These are phyloP conservation scores for Stomatorhinus walkeri DNA, from an alignment of 2,797 vertebrate species.

Conservation along the genomic window DNA sequence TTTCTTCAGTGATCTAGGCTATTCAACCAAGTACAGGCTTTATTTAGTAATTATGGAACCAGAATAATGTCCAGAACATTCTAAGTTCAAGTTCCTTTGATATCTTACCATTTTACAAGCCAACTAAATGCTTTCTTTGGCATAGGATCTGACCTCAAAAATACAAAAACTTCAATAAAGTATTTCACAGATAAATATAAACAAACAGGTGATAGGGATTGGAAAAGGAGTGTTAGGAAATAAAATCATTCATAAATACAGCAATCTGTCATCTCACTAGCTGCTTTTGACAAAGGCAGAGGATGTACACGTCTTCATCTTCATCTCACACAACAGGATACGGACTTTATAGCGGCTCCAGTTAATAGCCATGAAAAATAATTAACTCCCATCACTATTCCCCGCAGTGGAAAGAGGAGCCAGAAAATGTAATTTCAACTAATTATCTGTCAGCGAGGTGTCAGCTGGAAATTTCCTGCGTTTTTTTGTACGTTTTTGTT, in stretches of 20 bases:
- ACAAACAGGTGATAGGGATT: not conserved
- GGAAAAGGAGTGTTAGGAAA: not conserved
- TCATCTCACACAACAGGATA: conserved; percentile 44
- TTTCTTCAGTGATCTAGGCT: not conserved
- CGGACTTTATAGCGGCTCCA: conserved; percentile 50
- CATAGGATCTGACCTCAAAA: not conserved
- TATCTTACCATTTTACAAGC: not conserved
- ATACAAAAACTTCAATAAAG: not conserved
- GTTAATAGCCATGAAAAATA: conserved; percentile 54
- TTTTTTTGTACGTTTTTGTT: conserved; percentile 22
- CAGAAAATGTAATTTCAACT: conserved; percentile 59
- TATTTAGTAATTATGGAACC: not conserved
- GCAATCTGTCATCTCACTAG: not conserved
- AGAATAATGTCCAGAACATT: not conserved
- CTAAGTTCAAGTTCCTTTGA: not conserved
- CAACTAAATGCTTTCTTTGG: not conserved
- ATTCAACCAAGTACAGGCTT: not conserved
- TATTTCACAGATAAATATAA: not conserved
- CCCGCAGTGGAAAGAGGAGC: conserved; percentile 45
- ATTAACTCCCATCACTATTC: conserved; percentile 57
- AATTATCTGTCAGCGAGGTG: conserved; percentile 60
- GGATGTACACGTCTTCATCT: not conserved
- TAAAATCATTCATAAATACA: not conserved
- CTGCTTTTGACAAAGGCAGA: not conserved
- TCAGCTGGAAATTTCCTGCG: conserved; percentile 57